A percentile compares a stretch with the other conserved stretches of the same genome.
Evolutionary conservation across 2,888 invertebrate genomes (phyloP).

Genomic region (Xestia ashworthii): DNA sequence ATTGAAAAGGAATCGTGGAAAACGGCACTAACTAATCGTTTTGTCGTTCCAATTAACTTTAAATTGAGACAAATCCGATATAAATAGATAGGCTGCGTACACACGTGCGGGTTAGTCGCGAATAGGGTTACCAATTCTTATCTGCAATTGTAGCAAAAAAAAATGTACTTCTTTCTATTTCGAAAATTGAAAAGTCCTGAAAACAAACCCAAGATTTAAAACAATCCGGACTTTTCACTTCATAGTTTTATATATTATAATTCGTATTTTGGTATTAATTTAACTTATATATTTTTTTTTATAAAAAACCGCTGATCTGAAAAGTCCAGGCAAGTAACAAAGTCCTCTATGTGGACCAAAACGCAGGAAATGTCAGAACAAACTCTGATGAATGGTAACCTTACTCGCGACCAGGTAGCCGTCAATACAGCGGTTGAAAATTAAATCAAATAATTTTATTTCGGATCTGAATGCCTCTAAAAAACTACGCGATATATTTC

Average conservation of each 20-base stretch:
- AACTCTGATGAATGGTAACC: not conserved
- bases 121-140: not conserved
- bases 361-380: not conserved
- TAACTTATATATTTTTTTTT: not conserved
- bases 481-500: conserved; percentile 22
- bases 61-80: conserved; percentile 79
- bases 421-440: conserved; percentile 23
- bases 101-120: conserved; percentile 35
- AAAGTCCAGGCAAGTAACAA: not conserved
- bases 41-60: conserved; percentile 82
- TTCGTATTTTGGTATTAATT: not conserved
- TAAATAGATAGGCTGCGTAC: conserved; percentile 63
- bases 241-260: no score
- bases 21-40: conserved; percentile 76
- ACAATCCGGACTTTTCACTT: not conserved
- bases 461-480: not conserved
- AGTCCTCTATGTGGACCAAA: not conserved
- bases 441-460: conserved; percentile 45
- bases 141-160: not conserved
- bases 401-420: conserved; percentile 27
- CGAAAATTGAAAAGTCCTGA: not conserved
- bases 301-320: not conserved
- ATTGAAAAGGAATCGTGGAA: conserved; percentile 78
- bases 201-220: not conserved
- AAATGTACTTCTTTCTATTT: not conserved